Evolutionary conservation across 2,113 vertebrate species (phyloP).

Genomic region (Leptobrachium ailaonicum): DNA sequence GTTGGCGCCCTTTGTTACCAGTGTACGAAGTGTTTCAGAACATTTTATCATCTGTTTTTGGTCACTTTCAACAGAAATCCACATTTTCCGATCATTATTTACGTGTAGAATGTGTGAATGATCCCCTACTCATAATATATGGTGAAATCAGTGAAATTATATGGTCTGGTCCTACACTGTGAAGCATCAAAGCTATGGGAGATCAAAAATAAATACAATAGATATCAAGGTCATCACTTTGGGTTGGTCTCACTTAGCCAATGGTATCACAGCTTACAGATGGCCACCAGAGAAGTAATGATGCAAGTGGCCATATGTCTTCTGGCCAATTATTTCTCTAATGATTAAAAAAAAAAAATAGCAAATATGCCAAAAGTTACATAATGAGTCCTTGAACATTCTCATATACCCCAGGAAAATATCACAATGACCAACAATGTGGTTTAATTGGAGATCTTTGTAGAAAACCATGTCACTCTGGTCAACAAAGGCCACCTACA

Average conservation of each 20-base stretch:
- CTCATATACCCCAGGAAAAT: not conserved
- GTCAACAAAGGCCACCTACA: too few relatives aligned
- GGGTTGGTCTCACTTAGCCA: not conserved
- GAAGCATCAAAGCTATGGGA: not conserved
- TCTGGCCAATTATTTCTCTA: not conserved
- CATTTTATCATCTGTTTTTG: not conserved
- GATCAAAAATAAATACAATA: not conserved
- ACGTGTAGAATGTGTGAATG: not conserved
- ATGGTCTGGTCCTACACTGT: not conserved
- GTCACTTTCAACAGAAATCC: not conserved
- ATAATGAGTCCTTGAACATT: conserved; percentile 1
- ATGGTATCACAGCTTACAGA: not conserved
- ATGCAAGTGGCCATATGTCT: conserved; percentile 20
- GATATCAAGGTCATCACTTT: not conserved
- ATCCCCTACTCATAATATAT: not conserved
- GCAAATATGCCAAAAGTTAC: conserved; percentile 9
- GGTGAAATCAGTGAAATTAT: not conserved
- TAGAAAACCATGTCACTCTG: too few relatives aligned
- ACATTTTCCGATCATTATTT: not conserved
- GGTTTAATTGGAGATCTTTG: too few relatives aligned
- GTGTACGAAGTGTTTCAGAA: not conserved
- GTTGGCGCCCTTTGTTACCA: too few relatives aligned
- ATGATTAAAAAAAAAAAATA: not conserved
- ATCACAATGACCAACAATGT: too few relatives aligned
- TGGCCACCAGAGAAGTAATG: conserved; percentile 2